Evolutionary conservation across 2,113 vertebrate genomes (phyloP).

Genomic region (Psittacara wagleri): DNA sequence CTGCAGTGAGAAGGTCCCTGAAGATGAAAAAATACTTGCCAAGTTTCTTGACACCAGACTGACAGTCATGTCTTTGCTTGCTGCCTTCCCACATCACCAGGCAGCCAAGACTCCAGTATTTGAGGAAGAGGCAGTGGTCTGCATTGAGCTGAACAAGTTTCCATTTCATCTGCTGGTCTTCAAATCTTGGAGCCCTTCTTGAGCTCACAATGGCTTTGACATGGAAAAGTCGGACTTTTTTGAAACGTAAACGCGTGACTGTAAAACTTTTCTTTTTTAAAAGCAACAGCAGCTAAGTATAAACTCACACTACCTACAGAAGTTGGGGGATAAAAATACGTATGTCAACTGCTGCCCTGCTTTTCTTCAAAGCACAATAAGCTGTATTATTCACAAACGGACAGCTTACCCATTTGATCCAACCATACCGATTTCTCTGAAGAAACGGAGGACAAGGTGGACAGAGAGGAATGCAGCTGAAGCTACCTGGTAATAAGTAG

Average conservation of each 20-base stretch:
- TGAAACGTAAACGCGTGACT: neutral
- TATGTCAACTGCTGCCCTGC: neutral
- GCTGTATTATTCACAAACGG: neutral
- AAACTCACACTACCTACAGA: neutral
- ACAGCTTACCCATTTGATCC: neutral
- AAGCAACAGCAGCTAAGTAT: neutral
- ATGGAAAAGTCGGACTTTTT: neutral
- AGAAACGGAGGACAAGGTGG: neutral
- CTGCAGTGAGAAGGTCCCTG: neutral
- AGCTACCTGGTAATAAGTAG: neutral
- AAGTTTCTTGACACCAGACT: neutral
- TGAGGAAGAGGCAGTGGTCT: neutral
- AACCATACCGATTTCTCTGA: rapidly evolving
- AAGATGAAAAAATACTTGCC: neutral
- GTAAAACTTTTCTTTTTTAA: neutral
- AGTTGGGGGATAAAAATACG: neutral
- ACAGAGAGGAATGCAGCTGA: neutral
- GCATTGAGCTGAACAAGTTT: too few relatives aligned
- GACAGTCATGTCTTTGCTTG: neutral
- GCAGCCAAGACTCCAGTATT: rapidly evolving
- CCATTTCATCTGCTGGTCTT: neutral
- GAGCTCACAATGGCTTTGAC: neutral
- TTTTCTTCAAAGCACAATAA: neutral
- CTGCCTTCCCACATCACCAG: neutral
- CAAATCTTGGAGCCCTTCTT: neutral